Evolutionary conservation across 2,113 vertebrate genomes (phyloP).

Genomic region (Choloepus hoffmanni): DNA sequence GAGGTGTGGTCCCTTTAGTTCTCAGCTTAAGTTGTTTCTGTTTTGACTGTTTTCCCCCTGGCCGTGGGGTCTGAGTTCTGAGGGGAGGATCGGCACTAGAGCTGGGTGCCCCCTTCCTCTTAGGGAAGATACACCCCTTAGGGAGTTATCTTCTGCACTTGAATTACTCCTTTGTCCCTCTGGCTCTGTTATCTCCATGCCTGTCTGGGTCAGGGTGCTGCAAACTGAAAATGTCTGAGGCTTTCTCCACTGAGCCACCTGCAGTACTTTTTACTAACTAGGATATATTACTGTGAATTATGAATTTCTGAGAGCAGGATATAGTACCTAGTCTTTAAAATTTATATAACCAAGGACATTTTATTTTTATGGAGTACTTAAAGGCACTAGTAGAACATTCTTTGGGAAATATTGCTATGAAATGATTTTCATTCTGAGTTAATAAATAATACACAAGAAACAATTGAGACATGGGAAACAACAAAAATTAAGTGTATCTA

Average conservation of each 20-base stretch:
- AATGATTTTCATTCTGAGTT: not conserved
- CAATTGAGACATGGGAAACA: not conserved
- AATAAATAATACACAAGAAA: not conserved
- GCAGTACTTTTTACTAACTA: not conserved
- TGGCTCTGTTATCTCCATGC: too few relatives aligned
- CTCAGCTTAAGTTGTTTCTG: too few relatives aligned
- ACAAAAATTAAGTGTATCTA: conserved; percentile 14
- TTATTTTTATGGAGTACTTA: not conserved
- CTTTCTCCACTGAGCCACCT: not conserved
- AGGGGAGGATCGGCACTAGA: too few relatives aligned
- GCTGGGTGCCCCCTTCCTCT: too few relatives aligned
- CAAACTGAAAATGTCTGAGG: too few relatives aligned
- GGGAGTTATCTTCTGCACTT: too few relatives aligned
- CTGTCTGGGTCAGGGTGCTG: too few relatives aligned
- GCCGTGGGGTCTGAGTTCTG: too few relatives aligned
- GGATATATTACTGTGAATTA: not conserved
- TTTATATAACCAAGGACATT: not conserved
- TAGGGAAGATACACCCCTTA: too few relatives aligned
- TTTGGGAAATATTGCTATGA: not conserved
- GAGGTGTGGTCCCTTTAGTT: too few relatives aligned
- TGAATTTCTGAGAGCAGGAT: not conserved
- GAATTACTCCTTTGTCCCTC: too few relatives aligned
- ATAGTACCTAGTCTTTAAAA: not conserved
- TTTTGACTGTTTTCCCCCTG: too few relatives aligned
- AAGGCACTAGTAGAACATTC: not conserved